Conservation (phyloP, 2,888 invertebrate genomes). For the Drosophila limbata region DNA sequence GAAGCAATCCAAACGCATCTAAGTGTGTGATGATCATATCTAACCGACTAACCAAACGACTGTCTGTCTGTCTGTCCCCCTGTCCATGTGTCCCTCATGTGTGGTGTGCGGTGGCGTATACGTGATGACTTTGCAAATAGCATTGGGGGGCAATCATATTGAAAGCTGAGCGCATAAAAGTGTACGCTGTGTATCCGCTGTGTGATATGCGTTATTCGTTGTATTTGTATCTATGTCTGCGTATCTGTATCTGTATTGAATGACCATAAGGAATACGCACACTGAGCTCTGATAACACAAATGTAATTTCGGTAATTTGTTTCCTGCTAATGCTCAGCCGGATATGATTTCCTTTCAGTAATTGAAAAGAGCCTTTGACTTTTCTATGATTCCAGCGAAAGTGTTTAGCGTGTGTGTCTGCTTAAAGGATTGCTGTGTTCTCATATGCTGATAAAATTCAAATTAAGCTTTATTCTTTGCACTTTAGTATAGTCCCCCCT, state of each 20-base stretch:
- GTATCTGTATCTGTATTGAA: constrained; percentile 40
- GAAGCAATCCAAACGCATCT: constrained; percentile 64
- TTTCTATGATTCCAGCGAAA: constrained; percentile 1
- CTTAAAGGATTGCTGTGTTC: constrained; percentile 9
- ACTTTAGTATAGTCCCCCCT: constrained; percentile 24
- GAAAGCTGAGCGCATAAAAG: constrained; percentile 70
- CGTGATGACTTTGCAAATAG: constrained; percentile 80
- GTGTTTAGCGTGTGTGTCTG: constrained; percentile 3
- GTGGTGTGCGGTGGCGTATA: constrained; percentile 64
- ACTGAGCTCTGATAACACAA: constrained; percentile 48
- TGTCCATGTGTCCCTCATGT: background rate
- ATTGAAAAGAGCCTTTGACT: constrained; percentile 51
- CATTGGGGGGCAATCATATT: constrained; percentile 66
- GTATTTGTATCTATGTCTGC: constrained; percentile 1
- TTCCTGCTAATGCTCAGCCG: constrained; percentile 43
- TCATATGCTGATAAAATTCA: background rate
- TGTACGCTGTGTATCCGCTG: constrained; percentile 41
- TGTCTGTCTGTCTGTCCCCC: background rate
- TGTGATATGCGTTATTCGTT: constrained; percentile 55
- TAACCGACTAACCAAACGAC: constrained; percentile 10
- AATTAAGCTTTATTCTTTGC: constrained; percentile 25
- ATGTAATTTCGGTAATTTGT: constrained; percentile 74
- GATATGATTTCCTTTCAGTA: constrained; percentile 49
- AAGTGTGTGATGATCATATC: constrained; percentile 36
- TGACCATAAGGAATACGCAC: constrained; percentile 55